Percentiles rank a stretch among this genome's conserved stretches.
phyloP scores from a whole-genome alignment of 2,797 vertebrate genomes.

The Jordanella pulchra region DNA sequence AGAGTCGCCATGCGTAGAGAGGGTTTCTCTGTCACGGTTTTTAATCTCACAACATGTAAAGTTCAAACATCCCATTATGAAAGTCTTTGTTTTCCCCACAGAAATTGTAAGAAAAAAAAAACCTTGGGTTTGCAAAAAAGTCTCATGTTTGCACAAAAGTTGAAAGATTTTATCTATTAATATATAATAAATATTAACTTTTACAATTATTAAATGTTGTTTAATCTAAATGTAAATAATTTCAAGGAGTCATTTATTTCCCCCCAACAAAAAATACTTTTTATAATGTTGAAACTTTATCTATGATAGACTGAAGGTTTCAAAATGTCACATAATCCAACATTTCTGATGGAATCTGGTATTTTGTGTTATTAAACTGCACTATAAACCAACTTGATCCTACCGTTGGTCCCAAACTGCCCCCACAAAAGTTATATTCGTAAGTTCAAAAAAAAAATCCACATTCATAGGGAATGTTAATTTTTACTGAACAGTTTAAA shows the following conservation, averaged over 20 bases:
- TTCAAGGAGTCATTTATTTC: background rate
- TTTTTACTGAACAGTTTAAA: conserved; percentile 23
- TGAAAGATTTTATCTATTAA: no score
- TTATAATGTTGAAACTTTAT: conserved; percentile 61
- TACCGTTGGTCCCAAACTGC: background rate
- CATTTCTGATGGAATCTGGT: conserved; percentile 16
- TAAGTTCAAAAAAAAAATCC: background rate
- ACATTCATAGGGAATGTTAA: background rate
- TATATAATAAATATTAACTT: background rate
- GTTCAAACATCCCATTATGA: background rate
- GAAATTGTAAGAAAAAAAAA: background rate
- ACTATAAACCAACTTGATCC: background rate
- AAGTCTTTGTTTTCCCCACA: background rate
- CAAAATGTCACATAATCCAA: conserved; percentile 7
- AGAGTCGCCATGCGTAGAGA: background rate
- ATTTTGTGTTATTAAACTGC: background rate
- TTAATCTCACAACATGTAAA: background rate
- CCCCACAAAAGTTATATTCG: no score
- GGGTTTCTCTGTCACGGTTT: background rate
- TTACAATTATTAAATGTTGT: background rate
- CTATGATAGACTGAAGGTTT: conserved; percentile 31
- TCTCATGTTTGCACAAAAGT: background rate
- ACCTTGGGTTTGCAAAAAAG: no score
- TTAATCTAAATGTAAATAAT: background rate
- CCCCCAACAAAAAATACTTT: background rate